phyloP scores from a whole-genome alignment of 2,888 invertebrate species.

The Imbricaverruca yamaguchii region DNA sequence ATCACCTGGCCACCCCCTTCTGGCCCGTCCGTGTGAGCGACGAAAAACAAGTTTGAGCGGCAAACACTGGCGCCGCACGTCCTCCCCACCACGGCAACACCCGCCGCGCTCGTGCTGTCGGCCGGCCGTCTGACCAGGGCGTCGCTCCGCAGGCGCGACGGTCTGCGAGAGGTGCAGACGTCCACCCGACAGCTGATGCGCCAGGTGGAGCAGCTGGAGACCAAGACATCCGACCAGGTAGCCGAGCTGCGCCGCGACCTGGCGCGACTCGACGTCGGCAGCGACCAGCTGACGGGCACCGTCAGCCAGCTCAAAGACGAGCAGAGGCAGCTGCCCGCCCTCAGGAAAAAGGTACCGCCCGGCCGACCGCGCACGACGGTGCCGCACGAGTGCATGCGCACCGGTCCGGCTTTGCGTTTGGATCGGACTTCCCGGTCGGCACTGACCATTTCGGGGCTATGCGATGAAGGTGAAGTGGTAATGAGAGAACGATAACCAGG shows the following conservation, averaged over 20 bases:
- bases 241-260: neutral
- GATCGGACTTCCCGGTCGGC: too few species aligned
- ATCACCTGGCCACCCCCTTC: too few species aligned
- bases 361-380: neutral
- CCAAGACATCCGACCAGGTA: neutral
- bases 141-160: neutral
- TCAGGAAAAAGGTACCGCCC: neutral
- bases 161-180: neutral
- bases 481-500: too few species aligned
- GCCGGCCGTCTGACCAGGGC: too few species aligned
- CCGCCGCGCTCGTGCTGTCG: too few species aligned
- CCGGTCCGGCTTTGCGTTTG: neutral
- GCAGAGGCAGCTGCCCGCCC: neutral
- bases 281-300: neutral
- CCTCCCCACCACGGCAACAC: too few species aligned
- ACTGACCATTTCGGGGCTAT: too few species aligned
- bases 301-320: neutral
- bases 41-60: too few species aligned
- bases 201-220: conserved; percentile 17
- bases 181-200: neutral
- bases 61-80: too few species aligned
- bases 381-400: neutral
- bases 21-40: too few species aligned
- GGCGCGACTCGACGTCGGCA: neutral
- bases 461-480: too few species aligned